Evolutionary conservation across 2,888 invertebrate genomes (phyloP).

Genomic region (Artemia sp.): DNA sequence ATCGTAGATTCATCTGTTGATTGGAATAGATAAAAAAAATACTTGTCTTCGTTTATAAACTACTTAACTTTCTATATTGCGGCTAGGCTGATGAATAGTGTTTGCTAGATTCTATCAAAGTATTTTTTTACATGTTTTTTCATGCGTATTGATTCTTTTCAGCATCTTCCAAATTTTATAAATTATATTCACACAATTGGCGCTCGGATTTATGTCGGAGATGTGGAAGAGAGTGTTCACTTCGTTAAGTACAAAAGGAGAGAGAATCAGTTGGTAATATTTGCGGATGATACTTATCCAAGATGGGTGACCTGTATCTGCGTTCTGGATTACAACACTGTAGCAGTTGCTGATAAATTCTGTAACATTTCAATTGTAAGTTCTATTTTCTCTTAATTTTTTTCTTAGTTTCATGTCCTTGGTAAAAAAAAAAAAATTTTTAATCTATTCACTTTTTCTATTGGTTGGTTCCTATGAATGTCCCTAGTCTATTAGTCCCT

Average conservation of each 20-base stretch:
- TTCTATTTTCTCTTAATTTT: slow-evolving; percentile 24
- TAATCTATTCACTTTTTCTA: neutral
- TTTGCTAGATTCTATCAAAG: too few species aligned
- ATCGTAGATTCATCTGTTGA: too few species aligned
- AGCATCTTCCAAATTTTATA: slow-evolving; percentile 88
- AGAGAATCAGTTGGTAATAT: slow-evolving; percentile 93
- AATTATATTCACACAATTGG: slow-evolving; percentile 85
- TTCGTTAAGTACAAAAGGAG: slow-evolving; percentile 83
- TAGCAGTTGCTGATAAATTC: slow-evolving; percentile 93
- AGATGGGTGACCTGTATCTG: slow-evolving; percentile 85
- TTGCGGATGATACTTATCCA: slow-evolving; percentile 95
- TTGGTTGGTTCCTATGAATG: neutral
- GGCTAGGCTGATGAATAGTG: too few species aligned
- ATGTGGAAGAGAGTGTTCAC: slow-evolving; percentile 91
- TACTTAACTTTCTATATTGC: too few species aligned
- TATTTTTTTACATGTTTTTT: too few species aligned
- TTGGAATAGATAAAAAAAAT: too few species aligned
- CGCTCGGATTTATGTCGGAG: slow-evolving; percentile 80
- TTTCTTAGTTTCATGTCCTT: neutral
- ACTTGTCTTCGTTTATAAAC: too few species aligned
- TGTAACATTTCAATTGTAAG: slow-evolving; percentile 79
- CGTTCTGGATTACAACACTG: slow-evolving; percentile 85
- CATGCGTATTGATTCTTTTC: slow-evolving; percentile 28
- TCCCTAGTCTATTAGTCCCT: neutral
- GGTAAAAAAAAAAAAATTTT: neutral